phyloP scores from a whole-genome alignment of 2,113 vertebrate species.

The Pelvicachromis taeniatus region DNA sequence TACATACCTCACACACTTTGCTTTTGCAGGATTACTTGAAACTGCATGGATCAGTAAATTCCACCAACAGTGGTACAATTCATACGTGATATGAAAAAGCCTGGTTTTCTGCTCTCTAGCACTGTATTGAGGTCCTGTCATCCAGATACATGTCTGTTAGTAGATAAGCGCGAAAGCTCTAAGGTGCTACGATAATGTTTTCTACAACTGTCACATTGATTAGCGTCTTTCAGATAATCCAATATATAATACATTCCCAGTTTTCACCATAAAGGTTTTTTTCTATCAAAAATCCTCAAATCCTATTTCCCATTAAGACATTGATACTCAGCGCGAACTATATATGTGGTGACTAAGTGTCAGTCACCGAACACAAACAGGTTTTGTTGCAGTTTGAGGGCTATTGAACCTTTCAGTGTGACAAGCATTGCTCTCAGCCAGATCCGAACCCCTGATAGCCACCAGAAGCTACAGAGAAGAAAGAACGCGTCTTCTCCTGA shows the following conservation, averaged over 20 bases:
- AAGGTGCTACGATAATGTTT: neutral
- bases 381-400: constrained; percentile 25
- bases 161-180: neutral
- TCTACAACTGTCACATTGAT: neutral
- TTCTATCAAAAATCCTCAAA: neutral
- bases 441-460: constrained; percentile 53
- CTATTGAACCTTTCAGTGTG: constrained; percentile 46
- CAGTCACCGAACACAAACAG: constrained; percentile 44
- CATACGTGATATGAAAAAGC: neutral
- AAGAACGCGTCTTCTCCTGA: constrained; percentile 41
- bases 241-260: neutral
- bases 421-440: constrained; percentile 19
- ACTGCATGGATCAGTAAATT: neutral
- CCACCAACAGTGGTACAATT: neutral
- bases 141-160: neutral
- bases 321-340: neutral
- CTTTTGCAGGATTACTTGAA: neutral
- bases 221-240: neutral
- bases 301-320: neutral
- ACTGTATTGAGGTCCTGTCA: neutral
- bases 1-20: neutral
- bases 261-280: neutral
- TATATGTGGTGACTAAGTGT: neutral
- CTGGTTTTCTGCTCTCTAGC: neutral
- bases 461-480: constrained; percentile 21